Evolutionary conservation across 2,113 vertebrate genomes (phyloP), one percentile per base, ranked within the genome.

Genomic region (Psilopsiagon aurifrons): DNA sequence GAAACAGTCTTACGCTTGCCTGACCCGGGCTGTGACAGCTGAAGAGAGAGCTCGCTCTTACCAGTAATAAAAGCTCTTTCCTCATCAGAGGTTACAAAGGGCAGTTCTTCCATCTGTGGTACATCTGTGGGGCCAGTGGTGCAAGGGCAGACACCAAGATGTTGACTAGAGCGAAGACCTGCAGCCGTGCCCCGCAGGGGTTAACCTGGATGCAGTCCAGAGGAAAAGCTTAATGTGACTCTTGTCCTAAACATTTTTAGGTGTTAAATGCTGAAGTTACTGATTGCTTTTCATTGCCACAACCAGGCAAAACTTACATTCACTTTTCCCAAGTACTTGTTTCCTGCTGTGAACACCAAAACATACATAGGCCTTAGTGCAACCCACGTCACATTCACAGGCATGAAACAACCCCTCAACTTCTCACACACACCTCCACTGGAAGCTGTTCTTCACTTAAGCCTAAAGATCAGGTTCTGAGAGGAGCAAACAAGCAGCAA

Each of bases 341-440:
- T 85, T 46, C 33, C 63, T 43, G 0, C 12, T 46, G 64, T 62
- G 63, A 57, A 5, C 19, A 68, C 8, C 23, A 47, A 35, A 31
- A 31, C 6, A 1, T 2, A 6, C 4, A 1, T 10, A 23, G 24
- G 29, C 28, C 17, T 77, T 27, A 27, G 10, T 13, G 33, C 20
- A 49, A 13, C 0, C 8, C 27, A 23, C 11, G 6, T 25, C 43
- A 13, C 0, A 0, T 17, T 54, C 39, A 17, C 39, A 28, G 77
- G 31, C 23, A 44, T 54, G 37, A 41, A 70, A 22, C 5, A 47
- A 46, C 25, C 41, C 33, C 44, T 59, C 44, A 64, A 0, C 28
- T 33, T 23, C 78, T 10, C 49, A 11, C 0, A 13, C 8, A 33
- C 10, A 17, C 9, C 68, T 70, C 9, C 71, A 39, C n/a, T 17